phyloP scores from a whole-genome alignment of 1,140 invertebrate species.

The Hyles euphorbiae region DNA sequence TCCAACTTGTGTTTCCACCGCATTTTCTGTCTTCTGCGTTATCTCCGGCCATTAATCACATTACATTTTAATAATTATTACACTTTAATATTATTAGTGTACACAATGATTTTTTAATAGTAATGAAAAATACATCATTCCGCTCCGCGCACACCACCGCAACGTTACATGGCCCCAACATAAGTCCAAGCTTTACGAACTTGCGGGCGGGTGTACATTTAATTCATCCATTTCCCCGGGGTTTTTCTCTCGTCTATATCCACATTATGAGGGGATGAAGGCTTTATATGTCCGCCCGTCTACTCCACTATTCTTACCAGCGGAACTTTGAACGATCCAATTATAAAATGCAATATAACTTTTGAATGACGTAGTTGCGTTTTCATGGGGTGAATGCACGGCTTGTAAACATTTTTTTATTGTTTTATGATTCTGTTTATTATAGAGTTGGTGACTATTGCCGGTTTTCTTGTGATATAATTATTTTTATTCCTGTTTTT shows the following conservation, averaged over 20 bases:
- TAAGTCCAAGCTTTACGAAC: slow-evolving; percentile 29
- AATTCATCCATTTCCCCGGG: slow-evolving; percentile 31
- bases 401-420: background rate
- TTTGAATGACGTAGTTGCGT: slow-evolving; percentile 5
- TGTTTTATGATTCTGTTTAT: background rate
- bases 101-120: background rate
- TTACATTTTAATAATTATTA: too few relatives aligned
- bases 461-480: too few relatives aligned
- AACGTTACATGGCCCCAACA: slow-evolving; percentile 23
- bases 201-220: slow-evolving; percentile 26
- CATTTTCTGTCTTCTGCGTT: too few relatives aligned
- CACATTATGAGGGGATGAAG: slow-evolving; percentile 22
- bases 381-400: too few relatives aligned
- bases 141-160: slow-evolving; percentile 16
- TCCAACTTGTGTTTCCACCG: too few relatives aligned
- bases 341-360: slow-evolving; percentile 14
- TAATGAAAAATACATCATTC: slow-evolving; percentile 11
- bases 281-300: slow-evolving; percentile 19
- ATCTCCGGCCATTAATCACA: too few relatives aligned
- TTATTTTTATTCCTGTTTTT: too few relatives aligned
- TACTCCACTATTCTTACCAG: slow-evolving; percentile 16
- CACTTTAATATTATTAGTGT: too few relatives aligned
- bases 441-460: too few relatives aligned
- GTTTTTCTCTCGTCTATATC: slow-evolving; percentile 23
- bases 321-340: slow-evolving; percentile 16